A percentile compares a stretch with the other conserved stretches of the same genome.
These are phyloP conservation scores for Protosalanx chinensis DNA, from an alignment of 2,797 vertebrate genomes.

Conservation along the genomic window DNA sequence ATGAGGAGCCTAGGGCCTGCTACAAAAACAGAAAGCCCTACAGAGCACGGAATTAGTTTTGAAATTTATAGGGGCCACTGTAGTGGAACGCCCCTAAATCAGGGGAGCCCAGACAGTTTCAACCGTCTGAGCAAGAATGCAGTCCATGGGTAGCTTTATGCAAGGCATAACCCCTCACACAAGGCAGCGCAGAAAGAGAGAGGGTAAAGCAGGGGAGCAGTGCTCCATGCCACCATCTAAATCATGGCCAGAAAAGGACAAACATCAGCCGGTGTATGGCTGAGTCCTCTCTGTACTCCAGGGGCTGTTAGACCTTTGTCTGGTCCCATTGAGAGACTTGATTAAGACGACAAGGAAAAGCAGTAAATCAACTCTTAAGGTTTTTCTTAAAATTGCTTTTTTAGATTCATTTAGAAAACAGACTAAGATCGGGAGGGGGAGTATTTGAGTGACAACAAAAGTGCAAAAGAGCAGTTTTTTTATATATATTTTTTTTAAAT, in stretches of 20 bases:
- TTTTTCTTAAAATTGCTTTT: slow-evolving; percentile 88
- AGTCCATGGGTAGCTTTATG: slow-evolving; percentile 81
- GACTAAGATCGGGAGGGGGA: slow-evolving; percentile 36
- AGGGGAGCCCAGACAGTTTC: slow-evolving; percentile 88
- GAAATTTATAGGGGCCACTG: slow-evolving; percentile 90
- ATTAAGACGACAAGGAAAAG: slow-evolving; percentile 86
- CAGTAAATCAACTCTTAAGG: slow-evolving; percentile 90
- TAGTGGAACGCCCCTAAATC: slow-evolving; percentile 90
- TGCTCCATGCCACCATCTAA: slow-evolving; percentile 89
- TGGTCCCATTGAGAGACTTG: slow-evolving; percentile 89
- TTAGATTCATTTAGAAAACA: slow-evolving; percentile 67
- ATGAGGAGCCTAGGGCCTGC: slow-evolving; percentile 86
- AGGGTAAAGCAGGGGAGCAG: slow-evolving; percentile 80
- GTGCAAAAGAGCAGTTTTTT: slow-evolving; percentile 51
- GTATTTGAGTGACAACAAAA: slow-evolving; percentile 64
- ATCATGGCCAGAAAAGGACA: slow-evolving; percentile 92
- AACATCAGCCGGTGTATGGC: slow-evolving; percentile 91
- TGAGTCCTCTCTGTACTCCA: slow-evolving; percentile 80
- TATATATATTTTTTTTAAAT: slow-evolving; percentile 53
- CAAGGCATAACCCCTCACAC: slow-evolving; percentile 85
- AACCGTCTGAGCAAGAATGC: slow-evolving; percentile 83
- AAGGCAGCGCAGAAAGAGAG: slow-evolving; percentile 84
- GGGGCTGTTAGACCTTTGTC: slow-evolving; percentile 88
- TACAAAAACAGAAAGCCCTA: slow-evolving; percentile 89
- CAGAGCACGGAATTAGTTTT: slow-evolving; percentile 90